phyloP scores from a whole-genome alignment of 2,888 invertebrate genomes.

The Caenorhabditis imperialis region DNA sequence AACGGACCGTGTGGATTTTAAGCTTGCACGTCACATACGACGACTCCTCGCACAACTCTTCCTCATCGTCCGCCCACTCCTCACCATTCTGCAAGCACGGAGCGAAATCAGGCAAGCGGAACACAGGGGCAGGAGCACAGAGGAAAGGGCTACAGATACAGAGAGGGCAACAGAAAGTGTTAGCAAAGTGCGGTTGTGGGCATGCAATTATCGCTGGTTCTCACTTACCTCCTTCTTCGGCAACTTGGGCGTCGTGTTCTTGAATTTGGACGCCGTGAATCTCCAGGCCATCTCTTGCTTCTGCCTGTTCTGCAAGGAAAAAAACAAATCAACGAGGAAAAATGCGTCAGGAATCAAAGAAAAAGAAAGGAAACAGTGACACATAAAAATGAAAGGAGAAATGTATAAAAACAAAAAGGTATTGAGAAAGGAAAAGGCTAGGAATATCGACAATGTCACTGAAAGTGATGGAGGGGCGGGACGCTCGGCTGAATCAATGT shows the following conservation, averaged over 20 bases:
- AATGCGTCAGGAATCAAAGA: no score
- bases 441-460: no score
- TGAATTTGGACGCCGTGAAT: constrained; percentile 97
- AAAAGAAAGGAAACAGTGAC: no score
- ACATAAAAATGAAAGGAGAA: no score
- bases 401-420: no score
- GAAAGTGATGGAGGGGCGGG: no score
- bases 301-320: no score
- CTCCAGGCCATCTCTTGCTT: constrained; percentile 80
- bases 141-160: constrained; percentile 3
- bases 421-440: no score
- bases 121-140: not conserved
- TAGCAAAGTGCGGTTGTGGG: not conserved
- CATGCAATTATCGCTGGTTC: no score
- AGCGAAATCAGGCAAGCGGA: constrained; percentile 5
- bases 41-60: not conserved
- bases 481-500: no score
- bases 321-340: no score
- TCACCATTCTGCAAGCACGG: constrained; percentile 19
- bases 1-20: constrained; percentile 53
- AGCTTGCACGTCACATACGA: constrained; percentile 33
- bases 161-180: not conserved
- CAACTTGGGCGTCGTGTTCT: constrained; percentile 95
- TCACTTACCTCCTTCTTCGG: constrained; percentile 87
- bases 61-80: constrained; percentile 8